phyloP scores from a whole-genome alignment of 2,888 invertebrate species.

The Coenonympha glycerion region DNA sequence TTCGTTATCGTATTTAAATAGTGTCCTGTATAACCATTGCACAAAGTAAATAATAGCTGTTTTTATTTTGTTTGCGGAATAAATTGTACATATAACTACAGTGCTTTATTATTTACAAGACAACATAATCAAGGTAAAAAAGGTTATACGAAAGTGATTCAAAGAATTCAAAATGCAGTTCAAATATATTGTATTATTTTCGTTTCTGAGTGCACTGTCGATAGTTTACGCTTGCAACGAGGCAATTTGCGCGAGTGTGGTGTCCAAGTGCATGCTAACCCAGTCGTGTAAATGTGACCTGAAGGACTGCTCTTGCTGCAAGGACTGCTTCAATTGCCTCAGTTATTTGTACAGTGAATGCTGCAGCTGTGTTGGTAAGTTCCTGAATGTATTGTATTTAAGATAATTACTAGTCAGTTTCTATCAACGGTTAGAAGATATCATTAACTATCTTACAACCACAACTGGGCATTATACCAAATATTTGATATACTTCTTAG shows the following conservation, averaged over 20 bases:
- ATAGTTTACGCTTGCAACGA: slow-evolving; percentile 85
- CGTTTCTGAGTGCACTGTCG: slow-evolving; percentile 53
- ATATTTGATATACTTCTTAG: no score
- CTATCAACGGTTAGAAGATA: background rate
- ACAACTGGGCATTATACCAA: no score
- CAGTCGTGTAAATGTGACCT: slow-evolving; percentile 97
- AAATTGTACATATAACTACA: background rate
- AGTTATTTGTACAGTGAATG: slow-evolving; percentile 93
- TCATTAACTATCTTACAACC: no score
- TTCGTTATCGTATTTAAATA: no score
- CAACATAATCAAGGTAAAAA: no score
- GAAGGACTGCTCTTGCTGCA: slow-evolving; percentile 94
- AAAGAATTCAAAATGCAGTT: slow-evolving; percentile 47
- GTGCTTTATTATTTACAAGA: no score
- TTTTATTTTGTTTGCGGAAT: no score
- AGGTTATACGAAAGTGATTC: background rate
- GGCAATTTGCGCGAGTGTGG: slow-evolving; percentile 95
- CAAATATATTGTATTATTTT: slow-evolving; percentile 50
- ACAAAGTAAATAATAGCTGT: no score
- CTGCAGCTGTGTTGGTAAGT: slow-evolving; percentile 97
- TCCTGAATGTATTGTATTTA: background rate
- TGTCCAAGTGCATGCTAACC: slow-evolving; percentile 96
- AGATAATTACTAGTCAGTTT: background rate
- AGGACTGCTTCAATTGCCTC: slow-evolving; percentile 93
- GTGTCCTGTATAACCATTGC: no score